A percentile compares a stretch with the other conserved stretches of the same genome.
Evolutionary conservation across 2,797 vertebrate species (phyloP).

Genomic region (Eidolon dupreanum): DNA sequence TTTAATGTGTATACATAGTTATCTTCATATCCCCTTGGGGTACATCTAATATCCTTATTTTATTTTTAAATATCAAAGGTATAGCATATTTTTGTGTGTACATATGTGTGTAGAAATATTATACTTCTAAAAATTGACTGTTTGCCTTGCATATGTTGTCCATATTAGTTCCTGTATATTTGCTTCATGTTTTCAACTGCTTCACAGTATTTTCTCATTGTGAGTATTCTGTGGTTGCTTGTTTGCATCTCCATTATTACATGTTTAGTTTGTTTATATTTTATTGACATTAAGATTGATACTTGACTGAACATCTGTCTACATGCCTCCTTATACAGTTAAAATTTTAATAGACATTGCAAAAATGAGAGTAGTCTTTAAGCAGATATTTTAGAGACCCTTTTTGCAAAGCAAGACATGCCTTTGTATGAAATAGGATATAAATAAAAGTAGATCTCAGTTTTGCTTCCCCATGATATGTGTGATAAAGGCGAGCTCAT

Average conservation of each 20-base stretch:
- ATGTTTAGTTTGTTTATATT: background rate
- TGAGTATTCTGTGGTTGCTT: background rate
- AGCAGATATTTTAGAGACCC: background rate
- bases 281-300: background rate
- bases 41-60: background rate
- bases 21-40: background rate
- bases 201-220: background rate
- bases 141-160: background rate
- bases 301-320: background rate
- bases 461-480: background rate
- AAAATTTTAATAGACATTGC: background rate
- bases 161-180: background rate
- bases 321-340: background rate
- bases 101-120: background rate
- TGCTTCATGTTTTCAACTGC: background rate
- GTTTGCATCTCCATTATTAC: background rate
- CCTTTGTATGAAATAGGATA: background rate
- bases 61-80: background rate
- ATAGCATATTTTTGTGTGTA: background rate
- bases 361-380: background rate
- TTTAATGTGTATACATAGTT: background rate
- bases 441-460: background rate
- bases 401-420: background rate
- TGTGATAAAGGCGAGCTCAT: background rate
- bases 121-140: background rate